phyloP scores from a whole-genome alignment of 1,140 invertebrate genomes.

The Psix sp. region DNA sequence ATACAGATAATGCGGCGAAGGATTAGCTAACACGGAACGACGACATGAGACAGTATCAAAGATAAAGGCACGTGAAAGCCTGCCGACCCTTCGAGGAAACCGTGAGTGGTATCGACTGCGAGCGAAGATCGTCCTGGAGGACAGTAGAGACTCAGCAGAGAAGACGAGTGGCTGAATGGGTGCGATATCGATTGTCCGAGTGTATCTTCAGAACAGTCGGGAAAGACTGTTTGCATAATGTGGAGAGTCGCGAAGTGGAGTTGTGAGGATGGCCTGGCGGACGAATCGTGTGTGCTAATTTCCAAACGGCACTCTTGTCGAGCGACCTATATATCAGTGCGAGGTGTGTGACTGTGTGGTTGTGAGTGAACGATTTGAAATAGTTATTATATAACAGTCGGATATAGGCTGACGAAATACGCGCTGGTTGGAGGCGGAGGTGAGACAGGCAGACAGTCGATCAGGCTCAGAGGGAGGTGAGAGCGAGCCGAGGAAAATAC shows the following conservation, averaged over 20 bases:
- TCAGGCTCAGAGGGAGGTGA: neutral
- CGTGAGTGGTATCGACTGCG: too few species aligned
- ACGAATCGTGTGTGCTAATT: slow-evolving; percentile 44
- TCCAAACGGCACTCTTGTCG: slow-evolving; percentile 31
- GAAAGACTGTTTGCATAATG: slow-evolving; percentile 21
- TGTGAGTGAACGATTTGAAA: slow-evolving; percentile 43
- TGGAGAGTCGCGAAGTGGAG: slow-evolving; percentile 12
- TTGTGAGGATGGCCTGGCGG: slow-evolving; percentile 17
- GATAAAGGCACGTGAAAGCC: too few species aligned
- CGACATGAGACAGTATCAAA: too few species aligned
- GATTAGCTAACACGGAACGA: slow-evolving; percentile 10
- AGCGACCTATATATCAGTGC: slow-evolving; percentile 55
- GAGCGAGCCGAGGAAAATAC: slow-evolving; percentile 9
- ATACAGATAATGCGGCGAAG: slow-evolving; percentile 27
- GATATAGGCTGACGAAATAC: slow-evolving; percentile 1
- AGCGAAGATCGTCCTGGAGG: too few species aligned
- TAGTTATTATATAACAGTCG: slow-evolving; percentile 51
- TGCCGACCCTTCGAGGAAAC: too few species aligned
- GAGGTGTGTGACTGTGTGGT: slow-evolving; percentile 47
- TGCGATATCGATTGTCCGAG: slow-evolving; percentile 29
- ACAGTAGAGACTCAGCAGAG: neutral
- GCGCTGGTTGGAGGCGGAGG: neutral
- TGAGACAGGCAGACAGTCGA: neutral
- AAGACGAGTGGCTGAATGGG: slow-evolving; percentile 6
- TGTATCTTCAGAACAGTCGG: slow-evolving; percentile 31